Evolutionary conservation across 2,888 invertebrate genomes (phyloP), one percentile per base, ranked within the genome.

Genomic region (Magallana nippona): DNA sequence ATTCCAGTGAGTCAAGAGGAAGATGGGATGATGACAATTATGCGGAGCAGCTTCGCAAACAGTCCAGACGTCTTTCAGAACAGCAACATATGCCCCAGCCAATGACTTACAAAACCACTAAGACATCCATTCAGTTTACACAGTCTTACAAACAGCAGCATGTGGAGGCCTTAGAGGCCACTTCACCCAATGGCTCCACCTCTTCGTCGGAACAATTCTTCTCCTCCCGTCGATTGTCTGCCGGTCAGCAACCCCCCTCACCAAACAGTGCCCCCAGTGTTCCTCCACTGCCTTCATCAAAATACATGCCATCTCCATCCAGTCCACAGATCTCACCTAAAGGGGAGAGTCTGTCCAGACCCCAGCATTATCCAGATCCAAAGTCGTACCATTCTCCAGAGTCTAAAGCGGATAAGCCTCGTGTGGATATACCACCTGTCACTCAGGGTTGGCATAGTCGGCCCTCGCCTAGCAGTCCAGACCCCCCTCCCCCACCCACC

Each of bases 11-110:
- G 83, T 60, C 87, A 78, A 82, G 89, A 82, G 87, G 82, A 44
- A 87, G 88, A 81, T 88, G 87, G 84, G 89, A 90, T 78, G 88
- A 88, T 81, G 90, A 93, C 78, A 87, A 87, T 0, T 92, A 92
- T 82, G 91, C 90, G 2, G 90, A 90, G 56, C 89, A 91, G 85
- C 84, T 92, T 19, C 89, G 92, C 10, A 89, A 87, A 63, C 93
- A 88, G 92, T 94, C 88, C 88, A 93, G 84, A 92, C 93, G 86
- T 90, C 94, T 89, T 91, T 94, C 90, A 89, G 89, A 91, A 60
- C 91, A 91, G 44, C 89, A 88, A 58, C 83, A 85, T 62, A 81
- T 83, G 58, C 86, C 85, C 58, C 85, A 87, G 81, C 85, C 89
- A 44, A 90, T 90, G 90, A 86, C 85, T 82, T 87, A 89, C n/a